Evolutionary conservation across 2,888 invertebrate genomes (phyloP), one percentile per base, ranked within the genome.

Genomic region (Chymomyza fuscimana): DNA sequence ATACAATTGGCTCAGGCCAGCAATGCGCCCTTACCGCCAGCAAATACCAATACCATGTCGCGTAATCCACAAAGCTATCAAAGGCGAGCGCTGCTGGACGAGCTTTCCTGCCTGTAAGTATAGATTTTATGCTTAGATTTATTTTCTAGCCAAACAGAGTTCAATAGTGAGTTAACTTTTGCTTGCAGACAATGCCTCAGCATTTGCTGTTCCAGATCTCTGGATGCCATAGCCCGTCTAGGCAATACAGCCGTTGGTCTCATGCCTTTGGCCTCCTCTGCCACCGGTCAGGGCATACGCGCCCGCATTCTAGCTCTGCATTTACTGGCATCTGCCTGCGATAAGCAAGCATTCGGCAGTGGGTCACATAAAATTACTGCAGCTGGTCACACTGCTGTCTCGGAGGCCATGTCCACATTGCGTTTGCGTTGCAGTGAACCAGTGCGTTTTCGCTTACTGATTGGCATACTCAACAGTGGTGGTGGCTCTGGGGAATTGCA

Each of bases 341-440:
- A 96, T 74, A 92, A 90, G 82, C 93, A 89, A 51, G 81, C 90
- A 2, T 81, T 90, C 36, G 91, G 91, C 16, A 90, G 89, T 76
- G 90, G 91, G 0, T 88, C 90, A 15, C 90, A 91, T 60, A 92
- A 91, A 72, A 82, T 86, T 61, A 94, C 94, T 9, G 94, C 94
- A 0, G 94, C 93, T 67, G 98, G 97, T 0, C 97, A 97, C 92
- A 94, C 95, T 52, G 95, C 96, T 76, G 96, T 98, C 16, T 96
- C 97, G 0, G 98, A 98, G 91, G 97, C 98, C 0, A 94, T 98
- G 78, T 97, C 97, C 0, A 97, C 97, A 0, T 93, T 98, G 65
- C 93, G 98, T 51, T 93, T 98, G 6, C 94, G 97, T 71, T 97
- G 96, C 89, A 97, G 97, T 4, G 98, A 98, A 90, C 97, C 98